A percentile compares a stretch with the other conserved stretches of the same genome.
Conservation (phyloP, 2,888 invertebrate species). For the Euclidia mi region DNA sequence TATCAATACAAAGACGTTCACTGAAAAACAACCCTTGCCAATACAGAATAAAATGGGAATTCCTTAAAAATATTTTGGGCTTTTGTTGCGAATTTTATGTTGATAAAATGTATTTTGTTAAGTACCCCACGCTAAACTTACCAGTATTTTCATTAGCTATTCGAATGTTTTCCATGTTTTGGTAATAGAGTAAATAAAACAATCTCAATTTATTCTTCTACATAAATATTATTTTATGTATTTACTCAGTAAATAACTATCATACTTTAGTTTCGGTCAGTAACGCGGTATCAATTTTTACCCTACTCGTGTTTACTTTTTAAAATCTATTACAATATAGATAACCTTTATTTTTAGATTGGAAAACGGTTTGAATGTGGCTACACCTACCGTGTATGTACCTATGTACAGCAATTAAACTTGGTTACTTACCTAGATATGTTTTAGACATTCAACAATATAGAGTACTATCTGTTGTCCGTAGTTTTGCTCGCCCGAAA, state of each 20-base stretch:
- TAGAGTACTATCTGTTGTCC: too few relatives aligned
- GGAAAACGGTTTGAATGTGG: conserved; percentile 10
- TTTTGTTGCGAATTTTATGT: conserved; percentile 34
- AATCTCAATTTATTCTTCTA: conserved; percentile 4
- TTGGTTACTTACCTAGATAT: too few relatives aligned
- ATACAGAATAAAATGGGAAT: conserved; percentile 30
- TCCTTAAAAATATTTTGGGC: conserved; percentile 16
- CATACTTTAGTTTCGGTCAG: neutral
- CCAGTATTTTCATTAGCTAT: conserved; percentile 55
- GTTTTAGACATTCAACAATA: too few relatives aligned
- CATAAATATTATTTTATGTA: neutral
- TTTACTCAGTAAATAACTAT: conserved; percentile 1
- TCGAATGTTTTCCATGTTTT: conserved; percentile 50
- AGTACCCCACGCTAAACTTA: conserved; percentile 50
- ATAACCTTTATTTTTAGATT: conserved; percentile 9
- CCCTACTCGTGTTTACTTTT: conserved; percentile 12
- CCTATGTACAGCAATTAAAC: neutral
- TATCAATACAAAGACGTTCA: conserved; percentile 39
- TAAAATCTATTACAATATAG: conserved; percentile 8
- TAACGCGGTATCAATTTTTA: conserved; percentile 2
- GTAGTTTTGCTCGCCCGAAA: too few relatives aligned
- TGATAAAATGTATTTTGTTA: conserved; percentile 58
- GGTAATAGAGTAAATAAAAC: conserved; percentile 41
- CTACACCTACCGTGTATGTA: conserved; percentile 4
- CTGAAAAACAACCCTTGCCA: conserved; percentile 19